Evolutionary conservation across 2,113 vertebrate species (phyloP).

Genomic region (Cisticola juncidis): DNA sequence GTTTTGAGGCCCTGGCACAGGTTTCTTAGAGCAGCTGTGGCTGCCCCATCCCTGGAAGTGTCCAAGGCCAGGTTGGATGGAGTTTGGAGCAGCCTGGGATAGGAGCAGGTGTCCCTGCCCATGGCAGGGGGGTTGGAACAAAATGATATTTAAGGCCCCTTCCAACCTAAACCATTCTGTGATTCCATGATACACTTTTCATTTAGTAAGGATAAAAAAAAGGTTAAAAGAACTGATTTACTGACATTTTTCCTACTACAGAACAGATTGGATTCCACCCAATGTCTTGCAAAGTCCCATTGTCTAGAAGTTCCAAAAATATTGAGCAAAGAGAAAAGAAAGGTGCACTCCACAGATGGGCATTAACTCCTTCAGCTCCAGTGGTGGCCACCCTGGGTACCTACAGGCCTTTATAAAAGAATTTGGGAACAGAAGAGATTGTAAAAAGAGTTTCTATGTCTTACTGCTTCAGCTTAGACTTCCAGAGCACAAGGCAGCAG

Average conservation of each 20-base stretch:
- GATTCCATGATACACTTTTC: background rate
- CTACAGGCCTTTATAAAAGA: background rate
- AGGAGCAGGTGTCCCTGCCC: background rate
- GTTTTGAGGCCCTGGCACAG: background rate
- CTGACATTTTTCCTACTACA: background rate
- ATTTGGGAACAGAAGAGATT: background rate
- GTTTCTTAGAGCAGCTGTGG: background rate
- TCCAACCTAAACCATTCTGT: background rate
- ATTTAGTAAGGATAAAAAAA: background rate
- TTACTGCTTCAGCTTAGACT: background rate
- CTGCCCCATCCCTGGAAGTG: background rate
- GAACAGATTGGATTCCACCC: background rate
- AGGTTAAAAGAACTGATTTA: background rate
- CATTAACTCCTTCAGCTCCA: background rate
- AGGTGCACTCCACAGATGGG: background rate
- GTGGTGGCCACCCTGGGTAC: background rate
- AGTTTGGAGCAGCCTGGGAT: background rate
- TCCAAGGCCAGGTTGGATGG: background rate
- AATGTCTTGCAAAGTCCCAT: background rate
- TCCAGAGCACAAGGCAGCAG: background rate
- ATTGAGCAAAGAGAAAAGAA: background rate
- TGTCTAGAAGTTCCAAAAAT: background rate
- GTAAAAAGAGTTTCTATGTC: background rate
- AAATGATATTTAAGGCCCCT: background rate
- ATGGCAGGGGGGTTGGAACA: rapidly evolving